phyloP scores from a whole-genome alignment of 2,797 vertebrate genomes.

The Arctocebus calabarensis region DNA sequence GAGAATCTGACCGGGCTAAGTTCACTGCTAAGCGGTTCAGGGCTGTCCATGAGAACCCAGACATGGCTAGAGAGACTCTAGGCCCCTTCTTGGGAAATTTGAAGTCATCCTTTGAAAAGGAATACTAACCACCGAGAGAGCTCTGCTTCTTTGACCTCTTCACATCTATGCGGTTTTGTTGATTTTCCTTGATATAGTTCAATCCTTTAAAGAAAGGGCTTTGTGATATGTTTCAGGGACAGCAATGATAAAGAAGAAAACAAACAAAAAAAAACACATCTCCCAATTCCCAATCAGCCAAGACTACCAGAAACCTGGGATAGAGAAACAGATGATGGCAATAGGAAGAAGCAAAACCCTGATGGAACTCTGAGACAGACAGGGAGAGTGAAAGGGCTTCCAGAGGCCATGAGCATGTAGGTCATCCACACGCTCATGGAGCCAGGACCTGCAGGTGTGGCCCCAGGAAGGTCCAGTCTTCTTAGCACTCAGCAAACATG shows the following conservation, averaged over 20 bases:
- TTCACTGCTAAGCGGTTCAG: neutral
- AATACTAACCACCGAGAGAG: neutral
- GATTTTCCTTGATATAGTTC: neutral
- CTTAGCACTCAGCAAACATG: neutral
- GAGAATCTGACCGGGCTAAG: neutral
- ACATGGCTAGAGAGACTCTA: neutral
- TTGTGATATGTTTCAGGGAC: constrained; percentile 32
- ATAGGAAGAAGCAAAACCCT: neutral
- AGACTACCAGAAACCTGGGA: neutral
- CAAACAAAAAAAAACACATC: neutral
- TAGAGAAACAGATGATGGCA: neutral
- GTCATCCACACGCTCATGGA: neutral
- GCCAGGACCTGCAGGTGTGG: neutral
- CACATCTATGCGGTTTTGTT: neutral
- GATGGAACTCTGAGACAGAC: neutral
- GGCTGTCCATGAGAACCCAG: neutral
- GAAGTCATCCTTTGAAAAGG: neutral
- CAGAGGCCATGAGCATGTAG: neutral
- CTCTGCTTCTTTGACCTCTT: neutral
- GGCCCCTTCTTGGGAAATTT: neutral
- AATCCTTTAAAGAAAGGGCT: constrained; percentile 4
- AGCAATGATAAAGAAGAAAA: neutral
- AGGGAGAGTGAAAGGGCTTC: neutral
- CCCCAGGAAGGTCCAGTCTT: neutral
- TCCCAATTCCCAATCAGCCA: neutral